Evolutionary conservation across 1,140 invertebrate genomes (phyloP), one percentile per base, ranked within the genome.

Genomic region (Drosophila mojavensis): DNA sequence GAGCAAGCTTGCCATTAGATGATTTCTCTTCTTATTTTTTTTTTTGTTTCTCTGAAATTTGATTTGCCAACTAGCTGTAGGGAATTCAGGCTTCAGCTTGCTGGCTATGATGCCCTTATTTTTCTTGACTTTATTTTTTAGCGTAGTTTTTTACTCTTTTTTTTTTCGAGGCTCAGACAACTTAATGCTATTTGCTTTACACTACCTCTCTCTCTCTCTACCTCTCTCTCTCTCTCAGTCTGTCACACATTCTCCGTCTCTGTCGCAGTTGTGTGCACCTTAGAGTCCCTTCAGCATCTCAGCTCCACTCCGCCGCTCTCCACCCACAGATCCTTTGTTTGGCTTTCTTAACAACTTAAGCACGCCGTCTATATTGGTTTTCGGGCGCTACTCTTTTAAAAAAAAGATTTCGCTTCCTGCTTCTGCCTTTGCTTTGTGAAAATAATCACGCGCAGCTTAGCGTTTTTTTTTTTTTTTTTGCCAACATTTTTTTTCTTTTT

Each of bases 301-400:
- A 30, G 26, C 60, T 2, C 39, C 30, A n/a, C 33, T 7, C 48
- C 45, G 48, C 53, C 48, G 0, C 45, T 59, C 33, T 9, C 33
- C 33, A 33, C 54, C 15, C 24, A 11, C 65, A 68, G 56, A 64
- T 69, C 69, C 71, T 88, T 89, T 89, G 83, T 89, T 89, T 88
- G 84, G 63, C 76, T 72, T 88, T 89, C 88, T 88, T 88, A 88
- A 88, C 84, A 88, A 88, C 84, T 88, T 88, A 84, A 88, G 84
- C 84, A 88, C 84, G 84, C 89, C 84, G 80, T 88, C 74, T 68
- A 82, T 88, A 88, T 88, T 88, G 84, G 84, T 89, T 88, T 88
- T 88, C 78, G 75, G 76, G 79, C 84, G 66, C 65, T 78, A 77
- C 78, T 75, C 59, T 74, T 74, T 69, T 58, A 58, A 74, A 74